Evolutionary conservation across 2,113 vertebrate species (phyloP).

Genomic region (Phyllopteryx taeniolatus): DNA sequence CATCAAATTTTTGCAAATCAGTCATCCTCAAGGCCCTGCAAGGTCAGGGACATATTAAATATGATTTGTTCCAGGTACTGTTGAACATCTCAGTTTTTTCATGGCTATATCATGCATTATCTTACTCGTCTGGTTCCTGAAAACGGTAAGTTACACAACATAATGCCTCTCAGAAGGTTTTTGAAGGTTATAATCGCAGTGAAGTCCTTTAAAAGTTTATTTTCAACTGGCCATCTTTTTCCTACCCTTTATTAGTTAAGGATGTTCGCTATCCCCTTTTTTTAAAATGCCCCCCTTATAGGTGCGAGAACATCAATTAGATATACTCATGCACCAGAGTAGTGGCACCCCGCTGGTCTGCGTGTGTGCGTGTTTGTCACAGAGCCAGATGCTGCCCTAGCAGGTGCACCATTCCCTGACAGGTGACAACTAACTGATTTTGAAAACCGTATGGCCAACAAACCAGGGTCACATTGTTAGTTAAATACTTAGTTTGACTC

Average conservation of each 20-base stretch:
- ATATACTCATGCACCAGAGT: constrained; percentile 1
- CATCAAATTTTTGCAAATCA: neutral
- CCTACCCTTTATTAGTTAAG: constrained; percentile 4
- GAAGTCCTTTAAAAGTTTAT: neutral
- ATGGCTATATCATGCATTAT: constrained; percentile 6
- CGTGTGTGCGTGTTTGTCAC: constrained; percentile 17
- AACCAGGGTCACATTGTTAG: constrained; percentile 67
- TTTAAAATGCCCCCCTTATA: neutral
- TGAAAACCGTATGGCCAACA: constrained; percentile 58
- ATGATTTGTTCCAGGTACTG: neutral
- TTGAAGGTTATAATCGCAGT: constrained; percentile 22
- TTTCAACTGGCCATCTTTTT: neutral
- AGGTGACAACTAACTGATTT: constrained; percentile 49
- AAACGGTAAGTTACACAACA: neutral
- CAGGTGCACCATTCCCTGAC: constrained; percentile 45
- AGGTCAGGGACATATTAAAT: neutral
- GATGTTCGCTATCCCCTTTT: neutral
- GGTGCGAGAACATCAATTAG: neutral
- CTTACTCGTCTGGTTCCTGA: neutral
- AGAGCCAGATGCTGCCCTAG: constrained; percentile 53
- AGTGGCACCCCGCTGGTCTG: neutral
- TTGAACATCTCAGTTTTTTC: neutral
- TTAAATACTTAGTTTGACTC: constrained; percentile 56
- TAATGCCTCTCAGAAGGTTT: constrained; percentile 12
- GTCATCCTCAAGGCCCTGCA: neutral